Evolutionary conservation across 2,113 vertebrate species (phyloP), one percentile per base, ranked within the genome.

Genomic region (Boleophthalmus pectinirostris): DNA sequence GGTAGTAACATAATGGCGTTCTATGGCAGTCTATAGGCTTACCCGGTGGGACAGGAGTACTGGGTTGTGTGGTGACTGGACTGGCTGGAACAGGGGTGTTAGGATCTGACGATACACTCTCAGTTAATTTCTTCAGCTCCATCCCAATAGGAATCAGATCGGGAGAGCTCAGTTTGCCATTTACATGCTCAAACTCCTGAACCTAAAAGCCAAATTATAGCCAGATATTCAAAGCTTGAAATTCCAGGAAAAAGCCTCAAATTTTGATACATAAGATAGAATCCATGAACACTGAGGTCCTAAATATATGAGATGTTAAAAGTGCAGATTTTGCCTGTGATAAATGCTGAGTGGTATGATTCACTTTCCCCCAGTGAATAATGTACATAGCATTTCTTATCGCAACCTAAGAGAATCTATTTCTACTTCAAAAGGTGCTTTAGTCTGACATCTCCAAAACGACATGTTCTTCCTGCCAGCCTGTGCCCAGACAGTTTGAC

Each of bases 131-230:
- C 91, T 95, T 98, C 87, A 91, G 82, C 79, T 97, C 96, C 0
- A 94, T 83, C 0, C 95, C 95, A n/a, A 95, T 95, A 0, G 96
- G 95, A 77, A 97, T 92, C 83, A 97, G 73, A 72, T 98, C 98
- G 0, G 97, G 97, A 46, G 96, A 98, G 83, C 98, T 99, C 89
- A 96, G 94, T 86, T 96, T 97, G 10, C 98, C 98, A 0, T 99
- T 99, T n/a, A 99, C 95, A 0, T 97, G 96, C 78, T 99, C 97
- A 0, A 99, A 99, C 83, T 99, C 98, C 84, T 99, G 98, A 9
- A 99, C 98, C 98, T 98, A 73, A 15, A 54, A 54, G 51, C 9
- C 51, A 53, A 53, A 53, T 20, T 20, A 20, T 29, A 29, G 29
- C 29, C 2, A 29, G 1, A n/a, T 8, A 20, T 53, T 43, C 1